These are phyloP conservation scores for Ranitomeya variabilis DNA, from an alignment of 2,113 vertebrate genomes.

Conservation along the genomic window DNA sequence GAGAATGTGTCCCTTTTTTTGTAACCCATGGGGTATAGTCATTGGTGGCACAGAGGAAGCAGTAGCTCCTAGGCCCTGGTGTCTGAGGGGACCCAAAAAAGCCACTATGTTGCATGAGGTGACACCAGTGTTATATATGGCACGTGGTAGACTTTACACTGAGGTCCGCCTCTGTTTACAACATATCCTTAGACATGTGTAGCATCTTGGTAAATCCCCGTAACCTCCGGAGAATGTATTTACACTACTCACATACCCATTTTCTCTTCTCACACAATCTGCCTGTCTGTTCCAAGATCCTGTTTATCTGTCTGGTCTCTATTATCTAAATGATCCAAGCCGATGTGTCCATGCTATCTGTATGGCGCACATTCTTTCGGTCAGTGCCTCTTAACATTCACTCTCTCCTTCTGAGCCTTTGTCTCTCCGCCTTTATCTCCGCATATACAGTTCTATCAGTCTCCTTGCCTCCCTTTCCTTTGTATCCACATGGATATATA, in stretches of 20 bases:
- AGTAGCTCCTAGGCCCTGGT: too few species aligned
- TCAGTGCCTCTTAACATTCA: constrained; percentile 42
- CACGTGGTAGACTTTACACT: background rate
- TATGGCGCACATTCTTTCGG: constrained; percentile 35
- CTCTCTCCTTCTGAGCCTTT: constrained; percentile 25
- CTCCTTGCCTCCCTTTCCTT: constrained; percentile 1
- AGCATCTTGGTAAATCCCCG: constrained; percentile 31
- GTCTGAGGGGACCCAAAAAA: too few species aligned
- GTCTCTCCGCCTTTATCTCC: constrained; percentile 42
- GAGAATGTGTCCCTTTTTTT: too few species aligned
- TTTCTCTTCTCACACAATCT: constrained; percentile 29
- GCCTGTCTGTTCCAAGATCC: constrained; percentile 48
- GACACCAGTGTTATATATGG: background rate
- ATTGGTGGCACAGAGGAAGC: background rate
- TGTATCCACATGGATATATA: background rate
- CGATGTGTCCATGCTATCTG: constrained; percentile 35
- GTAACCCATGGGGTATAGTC: background rate
- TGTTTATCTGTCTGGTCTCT: constrained; percentile 50
- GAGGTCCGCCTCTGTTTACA: background rate
- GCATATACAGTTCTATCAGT: background rate
- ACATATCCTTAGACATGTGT: background rate
- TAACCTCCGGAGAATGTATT: constrained; percentile 35
- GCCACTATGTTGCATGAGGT: background rate
- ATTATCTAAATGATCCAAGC: constrained; percentile 44
- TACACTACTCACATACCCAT: background rate